Conservation (phyloP, 1,140 invertebrate species). For the Bombus soroeensis region DNA sequence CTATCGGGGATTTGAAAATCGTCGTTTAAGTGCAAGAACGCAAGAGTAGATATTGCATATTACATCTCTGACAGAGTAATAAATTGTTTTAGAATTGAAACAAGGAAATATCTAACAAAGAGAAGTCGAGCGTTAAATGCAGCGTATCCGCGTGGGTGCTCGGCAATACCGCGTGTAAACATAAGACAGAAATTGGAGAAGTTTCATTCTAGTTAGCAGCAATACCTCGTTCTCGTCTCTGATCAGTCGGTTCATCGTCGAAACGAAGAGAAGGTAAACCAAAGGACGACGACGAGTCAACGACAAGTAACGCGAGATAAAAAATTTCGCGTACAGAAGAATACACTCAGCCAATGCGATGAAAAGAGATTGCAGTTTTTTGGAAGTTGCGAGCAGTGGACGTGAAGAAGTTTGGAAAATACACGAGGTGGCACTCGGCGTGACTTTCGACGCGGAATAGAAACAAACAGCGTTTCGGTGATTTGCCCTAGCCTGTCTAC, state of each 20-base stretch:
- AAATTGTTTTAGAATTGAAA: neutral
- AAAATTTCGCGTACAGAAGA: neutral
- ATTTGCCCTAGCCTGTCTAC: neutral
- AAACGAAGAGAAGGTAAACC: neutral
- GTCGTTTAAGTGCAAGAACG: neutral
- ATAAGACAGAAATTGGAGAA: neutral
- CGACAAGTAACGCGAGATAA: neutral
- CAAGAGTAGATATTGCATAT: no score
- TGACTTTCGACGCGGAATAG: neutral
- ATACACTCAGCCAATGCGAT: neutral
- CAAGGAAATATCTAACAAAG: neutral
- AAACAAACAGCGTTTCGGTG: neutral
- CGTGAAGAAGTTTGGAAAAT: neutral
- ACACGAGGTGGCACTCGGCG: neutral
- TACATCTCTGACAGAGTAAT: neutral
- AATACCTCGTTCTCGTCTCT: neutral
- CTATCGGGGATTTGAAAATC: neutral
- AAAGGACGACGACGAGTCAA: neutral
- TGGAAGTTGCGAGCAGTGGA: neutral
- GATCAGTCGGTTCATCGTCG: neutral
- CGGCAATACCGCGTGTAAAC: conserved; percentile 13
- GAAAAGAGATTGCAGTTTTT: conserved; percentile 22
- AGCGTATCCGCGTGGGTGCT: neutral
- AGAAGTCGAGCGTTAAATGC: neutral
- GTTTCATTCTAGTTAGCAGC: conserved; percentile 9